A percentile compares a stretch with the other conserved stretches of the same genome.
phyloP scores from a whole-genome alignment of 2,797 vertebrate genomes.

The Taeniopygia guttata region DNA sequence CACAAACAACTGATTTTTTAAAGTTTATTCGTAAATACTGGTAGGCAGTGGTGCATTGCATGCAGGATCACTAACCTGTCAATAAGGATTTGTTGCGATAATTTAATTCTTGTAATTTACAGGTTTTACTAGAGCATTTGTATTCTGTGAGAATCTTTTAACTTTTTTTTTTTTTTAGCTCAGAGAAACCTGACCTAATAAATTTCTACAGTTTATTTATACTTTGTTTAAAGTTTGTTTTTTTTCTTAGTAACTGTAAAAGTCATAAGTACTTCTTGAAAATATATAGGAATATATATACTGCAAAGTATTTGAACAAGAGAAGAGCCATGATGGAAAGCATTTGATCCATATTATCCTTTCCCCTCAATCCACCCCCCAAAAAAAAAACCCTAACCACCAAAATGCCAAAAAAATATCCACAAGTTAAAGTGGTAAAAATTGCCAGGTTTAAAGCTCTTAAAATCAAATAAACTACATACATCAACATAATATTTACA shows the following conservation, averaged over 20 bases:
- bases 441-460: neutral
- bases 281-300: neutral
- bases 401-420: neutral
- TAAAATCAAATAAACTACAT: neutral
- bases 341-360: neutral
- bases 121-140: neutral
- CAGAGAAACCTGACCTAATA: neutral
- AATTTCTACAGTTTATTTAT: neutral
- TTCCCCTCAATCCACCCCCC: rapidly evolving
- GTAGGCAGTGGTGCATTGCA: neutral
- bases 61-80: neutral
- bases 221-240: neutral
- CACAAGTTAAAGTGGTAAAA: neutral
- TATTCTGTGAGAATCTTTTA: neutral
- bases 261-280: neutral
- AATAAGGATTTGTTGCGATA: slow-evolving; percentile 10
- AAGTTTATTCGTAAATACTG: neutral
- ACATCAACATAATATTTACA: neutral
- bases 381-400: rapidly evolving
- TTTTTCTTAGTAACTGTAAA: neutral
- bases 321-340: neutral
- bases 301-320: neutral
- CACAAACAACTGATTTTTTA: neutral
- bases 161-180: neutral
- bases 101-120: neutral